Percentiles rank a stretch among this genome's conserved stretches.
These are phyloP conservation scores for Smutsia temminckii DNA, from an alignment of 2,797 vertebrate genomes.

Conservation along the genomic window DNA sequence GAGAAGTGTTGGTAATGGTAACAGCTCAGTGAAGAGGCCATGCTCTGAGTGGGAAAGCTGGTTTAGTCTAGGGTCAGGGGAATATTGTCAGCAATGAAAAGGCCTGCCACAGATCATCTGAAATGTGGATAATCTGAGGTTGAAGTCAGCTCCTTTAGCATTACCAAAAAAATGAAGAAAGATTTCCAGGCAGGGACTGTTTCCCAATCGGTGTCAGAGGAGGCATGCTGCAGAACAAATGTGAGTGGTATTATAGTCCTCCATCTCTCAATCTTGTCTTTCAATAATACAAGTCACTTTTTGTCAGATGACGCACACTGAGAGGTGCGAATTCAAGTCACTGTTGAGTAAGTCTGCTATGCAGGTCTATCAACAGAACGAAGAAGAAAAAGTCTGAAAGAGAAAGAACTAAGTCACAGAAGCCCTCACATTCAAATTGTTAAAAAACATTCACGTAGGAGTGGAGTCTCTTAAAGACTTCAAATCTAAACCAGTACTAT, in stretches of 20 bases:
- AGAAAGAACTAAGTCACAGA: constrained; percentile 33
- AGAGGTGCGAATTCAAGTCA: background rate
- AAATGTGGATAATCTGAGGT: background rate
- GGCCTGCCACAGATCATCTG: background rate
- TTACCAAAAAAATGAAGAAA: constrained; percentile 24
- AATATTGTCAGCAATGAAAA: background rate
- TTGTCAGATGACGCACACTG: background rate
- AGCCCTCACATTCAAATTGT: background rate
- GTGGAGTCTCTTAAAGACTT: background rate
- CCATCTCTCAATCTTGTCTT: background rate
- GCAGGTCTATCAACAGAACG: background rate
- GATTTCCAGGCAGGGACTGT: background rate
- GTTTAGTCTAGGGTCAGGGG: background rate
- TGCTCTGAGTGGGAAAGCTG: background rate
- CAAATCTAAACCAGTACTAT: background rate
- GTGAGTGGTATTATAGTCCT: background rate
- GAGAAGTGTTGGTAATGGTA: background rate
- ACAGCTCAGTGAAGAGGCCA: background rate
- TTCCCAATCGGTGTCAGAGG: background rate
- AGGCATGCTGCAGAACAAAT: background rate
- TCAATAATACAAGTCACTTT: background rate
- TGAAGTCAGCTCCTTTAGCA: background rate
- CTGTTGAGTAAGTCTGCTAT: background rate
- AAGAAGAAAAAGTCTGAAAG: background rate
- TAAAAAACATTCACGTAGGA: background rate